These are phyloP conservation scores for Germaria angustata DNA, from an alignment of 2,888 invertebrate genomes.

Conservation along the genomic window DNA sequence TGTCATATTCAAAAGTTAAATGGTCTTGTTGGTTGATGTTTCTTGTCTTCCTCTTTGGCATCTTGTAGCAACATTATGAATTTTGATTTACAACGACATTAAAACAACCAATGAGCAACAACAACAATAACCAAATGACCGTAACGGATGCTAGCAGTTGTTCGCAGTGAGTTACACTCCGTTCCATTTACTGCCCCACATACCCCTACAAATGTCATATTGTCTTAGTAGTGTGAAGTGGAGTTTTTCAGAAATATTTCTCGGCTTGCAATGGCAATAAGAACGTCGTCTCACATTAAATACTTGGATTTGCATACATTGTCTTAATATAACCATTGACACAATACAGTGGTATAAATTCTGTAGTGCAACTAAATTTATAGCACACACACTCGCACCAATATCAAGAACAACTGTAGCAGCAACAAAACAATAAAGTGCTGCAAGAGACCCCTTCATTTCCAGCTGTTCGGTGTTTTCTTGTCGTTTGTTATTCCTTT, in stretches of 20 bases:
- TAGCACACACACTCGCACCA: neutral
- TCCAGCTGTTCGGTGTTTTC: constrained; percentile 10
- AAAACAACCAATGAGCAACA: constrained; percentile 17
- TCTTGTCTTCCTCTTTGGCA: neutral
- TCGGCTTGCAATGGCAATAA: constrained; percentile 46
- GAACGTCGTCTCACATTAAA: constrained; percentile 39
- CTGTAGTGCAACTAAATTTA: neutral
- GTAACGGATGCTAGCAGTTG: constrained; percentile 28
- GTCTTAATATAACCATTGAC: constrained; percentile 32
- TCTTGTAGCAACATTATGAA: constrained; percentile 28
- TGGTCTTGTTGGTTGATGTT: constrained; percentile 39
- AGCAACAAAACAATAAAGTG: constrained; percentile 35
- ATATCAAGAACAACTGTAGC: neutral
- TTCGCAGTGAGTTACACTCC: neutral
- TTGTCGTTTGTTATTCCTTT: neutral
- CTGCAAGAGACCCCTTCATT: constrained; percentile 29
- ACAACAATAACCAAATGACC: constrained; percentile 47
- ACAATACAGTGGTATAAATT: neutral
- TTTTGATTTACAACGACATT: constrained; percentile 32
- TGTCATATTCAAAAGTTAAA: constrained; percentile 45
- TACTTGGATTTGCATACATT: constrained; percentile 45
- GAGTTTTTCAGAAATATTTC: constrained; percentile 47
- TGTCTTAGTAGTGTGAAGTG: constrained; percentile 2
- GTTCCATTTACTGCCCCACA: constrained; percentile 11
- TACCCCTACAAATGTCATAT: neutral